Evolutionary conservation across 1,140 invertebrate species (phyloP).

Genomic region (Drosophila grimshawi): DNA sequence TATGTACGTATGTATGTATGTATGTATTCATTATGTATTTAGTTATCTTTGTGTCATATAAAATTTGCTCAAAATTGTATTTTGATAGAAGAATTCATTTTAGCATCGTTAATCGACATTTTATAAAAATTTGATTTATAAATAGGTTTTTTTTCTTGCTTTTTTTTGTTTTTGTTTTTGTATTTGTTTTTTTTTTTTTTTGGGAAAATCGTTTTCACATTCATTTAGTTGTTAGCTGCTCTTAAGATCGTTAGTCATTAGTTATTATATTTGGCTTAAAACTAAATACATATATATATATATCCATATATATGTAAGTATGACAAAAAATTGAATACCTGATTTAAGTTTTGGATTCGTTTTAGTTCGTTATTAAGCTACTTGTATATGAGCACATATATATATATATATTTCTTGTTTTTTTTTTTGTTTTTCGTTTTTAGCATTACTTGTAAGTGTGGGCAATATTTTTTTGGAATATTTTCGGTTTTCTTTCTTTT

Average conservation of each 20-base stretch:
- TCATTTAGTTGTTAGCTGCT: slow-evolving; percentile 42
- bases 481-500: slow-evolving; percentile 8
- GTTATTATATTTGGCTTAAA: slow-evolving; percentile 34
- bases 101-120: slow-evolving; percentile 63
- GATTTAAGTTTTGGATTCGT: slow-evolving; percentile 82
- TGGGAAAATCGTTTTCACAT: slow-evolving; percentile 40
- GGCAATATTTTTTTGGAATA: slow-evolving; percentile 35
- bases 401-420: neutral
- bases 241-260: slow-evolving; percentile 13
- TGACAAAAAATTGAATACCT: slow-evolving; percentile 80
- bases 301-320: slow-evolving; percentile 48
- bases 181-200: slow-evolving; percentile 16
- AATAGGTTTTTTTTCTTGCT: slow-evolving; percentile 49
- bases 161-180: slow-evolving; percentile 13
- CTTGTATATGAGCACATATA: slow-evolving; percentile 69
- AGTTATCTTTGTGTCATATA: slow-evolving; percentile 42
- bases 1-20: slow-evolving; percentile 19
- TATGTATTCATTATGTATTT: slow-evolving; percentile 23
- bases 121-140: slow-evolving; percentile 65
- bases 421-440: slow-evolving; percentile 40
- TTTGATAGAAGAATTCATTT: slow-evolving; percentile 79
- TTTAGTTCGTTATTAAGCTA: slow-evolving; percentile 61
- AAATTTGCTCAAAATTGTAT: slow-evolving; percentile 77
- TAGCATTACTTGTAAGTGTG: slow-evolving; percentile 33
- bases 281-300: slow-evolving; percentile 26